A percentile compares a stretch with the other conserved stretches of the same genome.
phyloP scores from a whole-genome alignment of 2,888 invertebrate genomes.

The Netelia melanura region DNA sequence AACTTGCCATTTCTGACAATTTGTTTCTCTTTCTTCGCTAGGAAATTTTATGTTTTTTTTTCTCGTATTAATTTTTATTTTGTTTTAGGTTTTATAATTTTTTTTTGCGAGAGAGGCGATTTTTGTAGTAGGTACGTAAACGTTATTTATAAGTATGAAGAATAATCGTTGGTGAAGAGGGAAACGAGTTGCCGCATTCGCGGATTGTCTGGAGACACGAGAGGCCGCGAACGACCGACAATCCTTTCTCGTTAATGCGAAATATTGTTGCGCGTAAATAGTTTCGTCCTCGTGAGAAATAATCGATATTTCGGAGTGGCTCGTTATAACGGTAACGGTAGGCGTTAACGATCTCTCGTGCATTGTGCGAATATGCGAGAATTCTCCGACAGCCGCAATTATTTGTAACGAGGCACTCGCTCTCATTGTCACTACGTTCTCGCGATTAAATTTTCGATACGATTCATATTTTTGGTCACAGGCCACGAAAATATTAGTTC shows the following conservation, averaged over 20 bases:
- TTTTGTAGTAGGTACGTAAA: too few relatives aligned
- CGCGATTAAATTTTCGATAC: conserved; percentile 4
- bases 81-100: too few relatives aligned
- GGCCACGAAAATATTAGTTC: too few relatives aligned
- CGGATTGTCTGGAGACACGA: background rate
- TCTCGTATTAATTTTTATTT: too few relatives aligned
- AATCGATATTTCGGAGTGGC: conserved; percentile 3
- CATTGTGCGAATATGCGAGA: conserved; percentile 19
- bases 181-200: too few relatives aligned
- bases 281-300: background rate
- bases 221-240: conserved; percentile 14
- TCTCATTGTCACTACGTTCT: background rate
- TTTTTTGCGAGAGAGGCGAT: too few relatives aligned
- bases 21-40: background rate
- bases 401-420: conserved; percentile 43
- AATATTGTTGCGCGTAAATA: conserved; percentile 5
- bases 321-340: background rate
- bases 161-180: too few relatives aligned
- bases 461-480: conserved; percentile 8
- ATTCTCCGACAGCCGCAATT: conserved; percentile 45
- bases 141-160: too few relatives aligned
- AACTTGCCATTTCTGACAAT: background rate
- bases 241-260: conserved; percentile 21
- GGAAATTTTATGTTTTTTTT: background rate
- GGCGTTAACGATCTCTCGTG: conserved; percentile 1